Conservation (phyloP, 2,113 vertebrate species). For the Pipra filicauda region DNA sequence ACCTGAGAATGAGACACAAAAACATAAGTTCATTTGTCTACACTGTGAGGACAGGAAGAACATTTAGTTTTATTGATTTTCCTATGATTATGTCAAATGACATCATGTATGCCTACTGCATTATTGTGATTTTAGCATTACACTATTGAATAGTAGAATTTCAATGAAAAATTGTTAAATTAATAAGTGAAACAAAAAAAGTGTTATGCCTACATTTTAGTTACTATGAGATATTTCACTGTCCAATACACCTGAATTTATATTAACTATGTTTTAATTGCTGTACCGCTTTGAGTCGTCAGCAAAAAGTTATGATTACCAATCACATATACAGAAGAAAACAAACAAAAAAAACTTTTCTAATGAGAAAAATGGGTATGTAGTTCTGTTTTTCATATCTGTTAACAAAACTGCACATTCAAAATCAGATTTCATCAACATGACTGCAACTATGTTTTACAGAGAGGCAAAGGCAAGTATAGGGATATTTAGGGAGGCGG, state of each 20-base stretch:
- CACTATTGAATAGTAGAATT: background rate
- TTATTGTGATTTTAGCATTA: background rate
- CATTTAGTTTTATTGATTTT: background rate
- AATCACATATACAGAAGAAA: background rate
- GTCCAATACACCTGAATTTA: background rate
- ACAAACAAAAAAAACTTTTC: background rate
- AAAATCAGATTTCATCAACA: background rate
- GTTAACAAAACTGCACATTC: background rate
- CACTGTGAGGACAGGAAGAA: background rate
- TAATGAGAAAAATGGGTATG: background rate
- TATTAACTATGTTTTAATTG: background rate
- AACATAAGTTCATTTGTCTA: background rate
- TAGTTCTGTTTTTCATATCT: background rate
- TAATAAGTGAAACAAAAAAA: background rate
- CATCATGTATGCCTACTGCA: background rate
- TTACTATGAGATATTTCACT: background rate
- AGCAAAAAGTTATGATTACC: background rate
- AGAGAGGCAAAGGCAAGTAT: background rate
- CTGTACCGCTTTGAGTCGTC: background rate
- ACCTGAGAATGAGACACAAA: conserved; percentile 30
- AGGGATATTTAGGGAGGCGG: background rate
- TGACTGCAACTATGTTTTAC: background rate
- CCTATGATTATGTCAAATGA: background rate
- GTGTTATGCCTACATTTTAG: background rate
- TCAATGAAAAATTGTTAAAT: background rate